Evolutionary conservation across 1,140 invertebrate species (phyloP).

Genomic region (Orius insidiosus): DNA sequence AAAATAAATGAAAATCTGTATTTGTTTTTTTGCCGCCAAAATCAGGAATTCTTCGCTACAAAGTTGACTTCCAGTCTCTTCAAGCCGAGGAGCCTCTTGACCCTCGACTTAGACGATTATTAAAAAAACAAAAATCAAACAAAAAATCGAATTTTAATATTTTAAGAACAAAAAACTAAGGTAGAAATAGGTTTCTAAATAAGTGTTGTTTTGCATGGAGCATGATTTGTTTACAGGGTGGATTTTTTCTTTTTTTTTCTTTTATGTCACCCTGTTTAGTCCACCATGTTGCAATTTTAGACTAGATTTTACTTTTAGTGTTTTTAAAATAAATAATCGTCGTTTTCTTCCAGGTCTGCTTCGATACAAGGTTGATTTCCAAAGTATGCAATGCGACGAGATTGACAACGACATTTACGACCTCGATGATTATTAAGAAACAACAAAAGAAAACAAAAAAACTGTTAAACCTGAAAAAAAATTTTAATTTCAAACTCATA

Average conservation of each 20-base stretch:
- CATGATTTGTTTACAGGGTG: conserved; percentile 26
- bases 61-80: conserved; percentile 95
- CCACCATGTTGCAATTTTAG: neutral
- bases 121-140: conserved; percentile 35
- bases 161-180: too few species aligned
- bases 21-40: too few species aligned
- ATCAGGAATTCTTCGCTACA: conserved; percentile 87
- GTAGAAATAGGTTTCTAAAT: conserved; percentile 21
- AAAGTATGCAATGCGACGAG: conserved; percentile 84
- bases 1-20: too few species aligned
- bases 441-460: neutral
- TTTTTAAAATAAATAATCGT: conserved; percentile 11
- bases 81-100: conserved; percentile 85
- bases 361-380: conserved; percentile 97
- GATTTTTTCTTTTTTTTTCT: conserved; percentile 13
- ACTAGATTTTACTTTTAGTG: neutral
- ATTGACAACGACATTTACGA: conserved; percentile 71
- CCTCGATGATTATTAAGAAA: conserved; percentile 76
- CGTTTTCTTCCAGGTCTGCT: conserved; percentile 62
- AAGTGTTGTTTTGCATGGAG: conserved; percentile 26
- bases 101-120: conserved; percentile 88
- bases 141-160: too few species aligned
- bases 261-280: neutral
- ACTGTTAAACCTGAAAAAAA: too few species aligned
- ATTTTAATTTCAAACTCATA: too few species aligned